Evolutionary conservation across 2,888 invertebrate genomes (phyloP).

Genomic region (Ditylenchus weischeri): DNA sequence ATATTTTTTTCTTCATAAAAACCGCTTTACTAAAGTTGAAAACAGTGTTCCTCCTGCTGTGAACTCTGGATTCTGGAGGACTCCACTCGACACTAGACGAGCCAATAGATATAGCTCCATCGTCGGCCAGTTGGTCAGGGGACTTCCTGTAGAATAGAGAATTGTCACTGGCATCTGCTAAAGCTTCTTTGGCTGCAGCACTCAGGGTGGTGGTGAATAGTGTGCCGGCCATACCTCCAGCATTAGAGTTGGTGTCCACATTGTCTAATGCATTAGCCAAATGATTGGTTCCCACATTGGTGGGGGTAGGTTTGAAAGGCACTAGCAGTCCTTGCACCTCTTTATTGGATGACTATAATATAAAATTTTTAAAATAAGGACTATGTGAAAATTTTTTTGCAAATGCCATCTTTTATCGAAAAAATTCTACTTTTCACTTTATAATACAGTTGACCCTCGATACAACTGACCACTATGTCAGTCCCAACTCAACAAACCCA

Average conservation of each 20-base stretch:
- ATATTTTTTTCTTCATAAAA: neutral
- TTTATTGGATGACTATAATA: constrained; percentile 30
- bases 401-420: too few species aligned
- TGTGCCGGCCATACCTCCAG: neutral
- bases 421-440: too few species aligned
- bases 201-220: too few species aligned
- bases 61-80: constrained; percentile 41
- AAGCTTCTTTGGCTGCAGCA: neutral
- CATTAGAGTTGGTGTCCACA: neutral
- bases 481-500: too few species aligned
- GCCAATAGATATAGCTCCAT: constrained; percentile 20
- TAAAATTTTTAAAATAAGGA: too few species aligned
- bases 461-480: too few species aligned
- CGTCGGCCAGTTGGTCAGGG: constrained; percentile 4
- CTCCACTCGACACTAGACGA: constrained; percentile 49
- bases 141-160: constrained; percentile 7
- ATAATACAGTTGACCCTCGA: too few species aligned
- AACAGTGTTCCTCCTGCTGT: constrained; percentile 47
- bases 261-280: neutral
- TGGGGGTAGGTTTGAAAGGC: constrained; percentile 1
- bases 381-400: too few species aligned
- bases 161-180: constrained; percentile 3
- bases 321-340: constrained; percentile 27
- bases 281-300: neutral
- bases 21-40: constrained; percentile 26